Base-by-base conservation (phyloP, 2,797 vertebrate genomes). In the Pogonophryne albipinna region DNA sequence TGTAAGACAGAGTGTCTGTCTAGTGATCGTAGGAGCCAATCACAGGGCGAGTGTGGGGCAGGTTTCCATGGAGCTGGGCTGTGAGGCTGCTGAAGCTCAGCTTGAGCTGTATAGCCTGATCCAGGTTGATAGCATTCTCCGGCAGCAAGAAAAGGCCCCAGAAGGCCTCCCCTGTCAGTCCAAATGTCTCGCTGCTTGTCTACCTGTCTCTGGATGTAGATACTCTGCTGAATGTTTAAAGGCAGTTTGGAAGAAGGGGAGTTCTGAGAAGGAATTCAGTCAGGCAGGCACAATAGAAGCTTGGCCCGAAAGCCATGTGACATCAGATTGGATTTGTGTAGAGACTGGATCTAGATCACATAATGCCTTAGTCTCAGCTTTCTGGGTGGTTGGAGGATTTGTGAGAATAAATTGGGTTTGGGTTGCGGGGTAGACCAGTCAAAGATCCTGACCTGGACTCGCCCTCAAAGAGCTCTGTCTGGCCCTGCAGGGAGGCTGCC, bases 1-100 rank as follows among this genome's bases (percentile, higher is more conserved):
- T 88, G 86, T 88, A 88, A 91, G 91, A 93, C 87, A 66, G 84
- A 90, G 88, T 89, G 76, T 87, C 91, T 89, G 87, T 92, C 86
- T 89, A 79, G 83, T 85, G 87, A 92, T 84, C 56, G 79, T 80
- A 63, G 10, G 66, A 90, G 78, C 92, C 92, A 93, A 92, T 93
- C 89, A 86, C 72, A 82, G 79, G 76, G 71, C 23, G 61, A 80
- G 79, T 79, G 78, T 72, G 78, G 80, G 75, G 81, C 83, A 88
- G 89, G 91, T 93, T 92, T 92, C 92, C 92, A 93, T 93, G 92
- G 91, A 89, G 76, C 76, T 3, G 27, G 76, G 69, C 85, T 10
- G n/a, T 44, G 70, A 90, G 86, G 76, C 76, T 72, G 74, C 80
- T 51, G 86, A 67, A 79, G 87, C 83, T 89, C 73, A 71, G 83